Percentiles rank a stretch among this genome's conserved stretches.
Conservation (phyloP, 2,888 invertebrate species). For the Herminia tarsipennalis region DNA sequence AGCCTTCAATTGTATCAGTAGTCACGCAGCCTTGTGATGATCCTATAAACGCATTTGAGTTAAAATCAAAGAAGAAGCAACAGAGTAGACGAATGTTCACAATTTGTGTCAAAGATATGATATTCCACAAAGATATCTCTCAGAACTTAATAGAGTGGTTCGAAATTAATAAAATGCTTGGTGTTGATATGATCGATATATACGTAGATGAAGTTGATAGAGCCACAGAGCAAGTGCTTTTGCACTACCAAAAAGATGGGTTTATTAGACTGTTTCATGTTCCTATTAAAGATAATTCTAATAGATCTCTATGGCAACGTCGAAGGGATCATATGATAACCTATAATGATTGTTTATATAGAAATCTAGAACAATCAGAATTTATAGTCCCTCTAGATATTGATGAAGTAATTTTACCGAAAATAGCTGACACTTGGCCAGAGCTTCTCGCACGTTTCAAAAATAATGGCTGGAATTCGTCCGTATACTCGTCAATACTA, state of each 20-base stretch:
- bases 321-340: constrained; percentile 90
- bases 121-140: constrained; percentile 87
- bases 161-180: constrained; percentile 88
- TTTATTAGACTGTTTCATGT: constrained; percentile 80
- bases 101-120: constrained; percentile 90
- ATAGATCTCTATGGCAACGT: constrained; percentile 85
- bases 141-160: constrained; percentile 89
- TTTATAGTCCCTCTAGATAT: constrained; percentile 89
- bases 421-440: constrained; percentile 84
- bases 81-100: constrained; percentile 80
- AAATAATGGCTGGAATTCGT: constrained; percentile 70
- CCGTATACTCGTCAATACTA: constrained; percentile 86
- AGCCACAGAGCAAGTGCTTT: constrained; percentile 82
- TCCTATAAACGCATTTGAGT: constrained; percentile 69
- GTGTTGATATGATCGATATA: constrained; percentile 88
- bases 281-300: constrained; percentile 78
- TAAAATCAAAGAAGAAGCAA: constrained; percentile 51
- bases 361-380: constrained; percentile 87
- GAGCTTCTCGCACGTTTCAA: constrained; percentile 82
- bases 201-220: constrained; percentile 87
- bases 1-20: constrained; percentile 77
- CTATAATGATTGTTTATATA: constrained; percentile 92
- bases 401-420: constrained; percentile 90
- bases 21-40: constrained; percentile 81
- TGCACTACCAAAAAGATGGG: constrained; percentile 82